Conservation (phyloP, 2,113 vertebrate genomes). For the Corythornis vintsioides region DNA sequence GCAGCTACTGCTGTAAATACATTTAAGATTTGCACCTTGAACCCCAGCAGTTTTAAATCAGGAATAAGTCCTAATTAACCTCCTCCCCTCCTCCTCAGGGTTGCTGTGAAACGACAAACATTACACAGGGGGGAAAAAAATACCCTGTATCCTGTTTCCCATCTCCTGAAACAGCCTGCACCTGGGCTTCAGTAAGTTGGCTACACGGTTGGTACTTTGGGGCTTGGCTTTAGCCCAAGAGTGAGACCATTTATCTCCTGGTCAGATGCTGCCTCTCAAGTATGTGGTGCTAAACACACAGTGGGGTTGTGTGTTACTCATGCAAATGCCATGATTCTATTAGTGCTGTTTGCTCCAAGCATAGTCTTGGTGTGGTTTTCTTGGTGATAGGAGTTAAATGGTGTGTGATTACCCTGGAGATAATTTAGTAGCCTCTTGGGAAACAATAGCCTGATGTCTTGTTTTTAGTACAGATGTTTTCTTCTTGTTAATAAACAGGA, state of each 20-base stretch:
- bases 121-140: not conserved
- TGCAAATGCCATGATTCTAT: not conserved
- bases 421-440: not conserved
- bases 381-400: not conserved
- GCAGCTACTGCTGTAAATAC: not conserved
- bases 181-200: not conserved
- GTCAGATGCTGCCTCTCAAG: not conserved
- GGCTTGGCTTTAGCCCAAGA: not conserved
- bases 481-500: not conserved
- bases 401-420: not conserved
- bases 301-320: not conserved
- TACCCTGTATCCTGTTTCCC: not conserved
- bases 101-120: not conserved
- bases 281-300: accelerated
- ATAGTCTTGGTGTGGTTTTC: not conserved
- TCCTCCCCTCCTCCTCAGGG: not conserved
- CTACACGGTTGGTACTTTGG: accelerated
- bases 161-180: not conserved
- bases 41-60: not conserved
- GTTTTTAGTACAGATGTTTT: not conserved
- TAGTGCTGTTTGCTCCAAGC: not conserved
- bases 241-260: not conserved
- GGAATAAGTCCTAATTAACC: not conserved
- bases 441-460: not conserved
- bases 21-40: not conserved